Evolutionary conservation across 2,888 invertebrate genomes (phyloP).

Genomic region (Parnassius orleans): DNA sequence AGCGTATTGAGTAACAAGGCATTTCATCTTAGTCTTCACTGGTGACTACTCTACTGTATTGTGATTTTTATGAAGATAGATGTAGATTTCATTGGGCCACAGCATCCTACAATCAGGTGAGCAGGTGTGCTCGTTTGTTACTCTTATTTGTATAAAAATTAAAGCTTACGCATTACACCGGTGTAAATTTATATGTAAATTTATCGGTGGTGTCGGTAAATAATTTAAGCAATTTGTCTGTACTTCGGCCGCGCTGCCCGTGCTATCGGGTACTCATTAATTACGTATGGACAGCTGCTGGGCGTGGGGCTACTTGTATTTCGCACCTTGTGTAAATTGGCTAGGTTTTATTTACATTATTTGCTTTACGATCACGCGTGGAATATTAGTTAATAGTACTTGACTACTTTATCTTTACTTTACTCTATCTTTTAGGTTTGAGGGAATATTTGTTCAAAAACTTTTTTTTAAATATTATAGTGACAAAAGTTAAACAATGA

Average conservation of each 20-base stretch:
- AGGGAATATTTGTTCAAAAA: too few species aligned
- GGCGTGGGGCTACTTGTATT: constrained; percentile 15
- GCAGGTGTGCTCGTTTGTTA: too few species aligned
- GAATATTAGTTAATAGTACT: not conserved
- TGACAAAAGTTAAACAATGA: too few species aligned
- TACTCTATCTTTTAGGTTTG: too few species aligned
- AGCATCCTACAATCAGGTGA: too few species aligned
- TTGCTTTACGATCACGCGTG: not conserved
- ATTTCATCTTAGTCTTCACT: too few species aligned
- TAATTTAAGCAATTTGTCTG: constrained; percentile 20
- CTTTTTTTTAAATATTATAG: too few species aligned
- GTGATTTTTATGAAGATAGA: too few species aligned
- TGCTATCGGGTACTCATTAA: constrained; percentile 10
- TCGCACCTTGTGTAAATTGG: constrained; percentile 10
- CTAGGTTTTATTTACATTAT: constrained; percentile 1
- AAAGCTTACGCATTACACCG: not conserved
- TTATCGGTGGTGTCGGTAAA: constrained; percentile 6
- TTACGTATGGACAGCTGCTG: constrained; percentile 5
- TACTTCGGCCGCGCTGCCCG: not conserved
- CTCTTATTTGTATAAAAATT: too few species aligned
- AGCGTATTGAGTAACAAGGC: too few species aligned
- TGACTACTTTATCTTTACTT: not conserved
- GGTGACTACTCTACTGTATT: too few species aligned
- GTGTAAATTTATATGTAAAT: constrained; percentile 11
- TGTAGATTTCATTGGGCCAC: too few species aligned